Evolutionary conservation across 2,888 invertebrate species (phyloP), one percentile per base, ranked within the genome.

Genomic region (Drosophila niveifrons): DNA sequence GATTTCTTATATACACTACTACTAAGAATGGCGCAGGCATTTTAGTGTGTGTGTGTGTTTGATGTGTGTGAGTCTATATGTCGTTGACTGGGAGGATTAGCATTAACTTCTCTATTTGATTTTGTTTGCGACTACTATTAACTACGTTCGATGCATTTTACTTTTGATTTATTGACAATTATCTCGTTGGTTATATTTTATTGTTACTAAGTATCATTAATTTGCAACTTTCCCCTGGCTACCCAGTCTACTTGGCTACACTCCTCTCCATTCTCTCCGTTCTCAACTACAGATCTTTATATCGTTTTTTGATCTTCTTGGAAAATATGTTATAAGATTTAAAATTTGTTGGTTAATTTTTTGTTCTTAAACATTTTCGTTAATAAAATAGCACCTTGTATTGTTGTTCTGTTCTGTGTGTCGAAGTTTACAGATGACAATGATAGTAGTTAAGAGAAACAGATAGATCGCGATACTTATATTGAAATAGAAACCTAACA

Each of bases 331-430:
- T 36, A 67, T 75, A 67, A 73, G 78, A 62, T 53, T 62, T 51
- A 65, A 80, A 76, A 71, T 67, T 72, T 76, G 53, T 72, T 72
- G 59, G 34, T 64, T 73, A 65, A 66, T 63, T 46, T 51, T 34
- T 69, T 75, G 52, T 75, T 71, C 82, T 41, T 41, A 41, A 41
- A 74, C 69, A 61, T 73, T 23, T 23, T 86, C 29, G 48, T 85
- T 79, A 85, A 80, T 79, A 85, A 89, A 88, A 88, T 85, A 89
- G 85, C 85, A 86, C 85, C 85, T 85, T 89, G 74, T 75, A 82
- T 89, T 89, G 80, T 89, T 84, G 64, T 73, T 79, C 66, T 75
- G 68, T 76, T 79, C 65, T 76, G 75, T 76, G 65, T 61, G 66
- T 59, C 64, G 53, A 75, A 88, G 78, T 70, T 69, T 48, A 78